Evolutionary conservation across 2,113 vertebrate species (phyloP), one percentile per base, ranked within the genome.

Genomic region (Capreolus pygargus): DNA sequence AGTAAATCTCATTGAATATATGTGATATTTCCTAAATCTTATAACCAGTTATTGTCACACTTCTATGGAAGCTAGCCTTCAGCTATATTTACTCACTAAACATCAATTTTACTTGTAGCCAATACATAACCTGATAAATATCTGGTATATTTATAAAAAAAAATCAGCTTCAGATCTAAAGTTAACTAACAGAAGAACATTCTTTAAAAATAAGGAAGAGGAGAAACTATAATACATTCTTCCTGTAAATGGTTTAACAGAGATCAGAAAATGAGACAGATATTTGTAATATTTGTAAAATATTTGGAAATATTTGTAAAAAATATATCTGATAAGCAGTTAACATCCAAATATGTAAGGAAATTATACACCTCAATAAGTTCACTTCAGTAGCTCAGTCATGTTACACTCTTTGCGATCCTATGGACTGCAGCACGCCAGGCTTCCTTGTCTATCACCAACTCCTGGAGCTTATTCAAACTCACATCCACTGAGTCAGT

Each of bases 341-440:
- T 50, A 50, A 81, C 45, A 33, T 19, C 45, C 28, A 81, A 81
- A 30, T 50, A 11, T 33, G 6, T 50, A 81, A 81, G 78, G 78
- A 50, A 81, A 50, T 81, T 10, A 81, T 50, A 19, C 16, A 81
- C 78, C 14, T 91, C 64, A 36, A 36, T 36, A n/a, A 70, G 19
- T 70, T 23, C 64, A 70, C 9, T 70, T 70, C 64, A 23, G 17
- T 70, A 9, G 5, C 19, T 70, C 64, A 70, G 64, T 36, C 9
- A 12, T 6, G 1, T 70, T 19, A 0, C 0, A 23, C 19, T 70
- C 9, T 36, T 67, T 36, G 19, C 0, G 0, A 36, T 11, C 64
- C 9, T 9, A 70, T 36, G 9, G n/a, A 70, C n/a, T 3, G n/a
- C n/a, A 70, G n/a, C n/a, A 70, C 1, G 0, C 64, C 64, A 70